Base-by-base conservation (phyloP, 2,113 vertebrate species). In the Tricholaema leucomelas region DNA sequence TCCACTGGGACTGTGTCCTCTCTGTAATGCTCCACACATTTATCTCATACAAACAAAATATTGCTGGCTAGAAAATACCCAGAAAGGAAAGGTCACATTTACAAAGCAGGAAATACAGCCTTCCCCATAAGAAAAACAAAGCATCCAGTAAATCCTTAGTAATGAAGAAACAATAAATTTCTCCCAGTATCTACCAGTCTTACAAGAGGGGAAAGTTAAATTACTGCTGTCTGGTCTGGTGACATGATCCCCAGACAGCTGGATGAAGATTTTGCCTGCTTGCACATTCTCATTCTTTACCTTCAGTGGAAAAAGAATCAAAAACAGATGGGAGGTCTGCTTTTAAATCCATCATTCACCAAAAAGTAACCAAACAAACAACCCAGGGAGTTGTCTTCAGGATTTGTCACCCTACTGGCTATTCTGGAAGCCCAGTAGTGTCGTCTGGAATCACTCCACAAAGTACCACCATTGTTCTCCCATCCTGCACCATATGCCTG, bases 131-230 rank as follows among this genome's bases (percentile, higher is more conserved):
- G 67, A 94, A 89, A 56, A 88, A 83, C 4, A 8, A 71, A 91
- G 30, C 72, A 70, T 56, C 87, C 63, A 91, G 90, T 88, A 95
- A 96, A 95, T 95, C 72, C 71, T 91, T 72, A 81, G 74, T 84
- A 94, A 94, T 90, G 75, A 93, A 94, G 85, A 95, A 96, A 93
- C 75, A 87, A 93, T 96, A 96, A 91, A 93, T 95, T 88, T 92
- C 28, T 87, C 78, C 73, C 50, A 73, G 48, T 54, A 61, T 69
- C 76, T 56, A 60, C 70, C 44, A 59, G 80, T 35, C 75, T 78
- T 95, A 85, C 0, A 4, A 91, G 72, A 90, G 25, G 50, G 27
- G 61, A 89, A 97, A 94, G 65, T 92, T 92, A 90, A 96, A 95
- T 92, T 88, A 54, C 75, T 91, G 85, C 81, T 12, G 15, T 91